Percentiles rank a stretch among this genome's conserved stretches.
Conservation (phyloP, 92 coral and sea anemone species). For the Micromussa lordhowensis region DNA sequence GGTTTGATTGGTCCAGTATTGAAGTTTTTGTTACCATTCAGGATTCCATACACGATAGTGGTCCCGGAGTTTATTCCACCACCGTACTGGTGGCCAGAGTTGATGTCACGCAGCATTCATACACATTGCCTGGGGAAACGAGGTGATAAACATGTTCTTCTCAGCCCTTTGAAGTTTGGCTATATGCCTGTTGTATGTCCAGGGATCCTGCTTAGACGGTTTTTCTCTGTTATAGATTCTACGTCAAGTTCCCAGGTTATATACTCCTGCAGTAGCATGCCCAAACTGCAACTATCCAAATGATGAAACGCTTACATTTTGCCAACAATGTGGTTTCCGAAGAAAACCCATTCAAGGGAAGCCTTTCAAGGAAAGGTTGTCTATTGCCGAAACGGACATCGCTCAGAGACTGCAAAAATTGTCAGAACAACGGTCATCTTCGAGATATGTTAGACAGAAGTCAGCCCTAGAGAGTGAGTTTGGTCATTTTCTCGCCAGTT, state of each 20-base stretch:
- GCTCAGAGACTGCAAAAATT: neutral
- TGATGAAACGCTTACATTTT: constrained; percentile 1
- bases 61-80: constrained; percentile 28
- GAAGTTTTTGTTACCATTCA: constrained; percentile 21
- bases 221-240: too few relatives aligned
- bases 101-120: constrained; percentile 8
- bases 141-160: too few relatives aligned
- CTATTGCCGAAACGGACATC: constrained; percentile 16
- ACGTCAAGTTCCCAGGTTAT: too few relatives aligned
- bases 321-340: too few relatives aligned
- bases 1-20: constrained; percentile 24
- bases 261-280: too few relatives aligned
- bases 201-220: too few relatives aligned
- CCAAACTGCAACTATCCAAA: constrained; percentile 22
- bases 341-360: too few relatives aligned
- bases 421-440: constrained; percentile 5
- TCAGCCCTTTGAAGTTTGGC: too few relatives aligned
- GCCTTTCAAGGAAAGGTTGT: too few relatives aligned
- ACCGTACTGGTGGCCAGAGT: constrained; percentile 39
- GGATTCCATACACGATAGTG: constrained; percentile 7
- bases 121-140: too few relatives aligned
- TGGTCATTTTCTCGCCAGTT: neutral
- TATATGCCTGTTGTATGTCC: too few relatives aligned
- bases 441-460: constrained; percentile 44
- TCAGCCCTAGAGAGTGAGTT: constrained; percentile 29